Conservation (phyloP, 2,113 vertebrate species). For the Pheucticus melanocephalus region DNA sequence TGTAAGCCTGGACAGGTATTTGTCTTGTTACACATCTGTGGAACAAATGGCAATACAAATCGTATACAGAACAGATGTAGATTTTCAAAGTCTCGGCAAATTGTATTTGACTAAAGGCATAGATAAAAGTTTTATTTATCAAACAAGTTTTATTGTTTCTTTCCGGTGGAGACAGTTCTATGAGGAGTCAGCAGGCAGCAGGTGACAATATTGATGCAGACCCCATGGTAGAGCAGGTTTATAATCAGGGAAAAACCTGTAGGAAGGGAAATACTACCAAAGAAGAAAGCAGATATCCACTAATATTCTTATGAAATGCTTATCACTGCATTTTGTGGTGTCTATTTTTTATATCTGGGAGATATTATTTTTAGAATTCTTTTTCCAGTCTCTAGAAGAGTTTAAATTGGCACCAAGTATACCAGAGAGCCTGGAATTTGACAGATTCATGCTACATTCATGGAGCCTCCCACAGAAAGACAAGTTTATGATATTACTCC, state of each 20-base stretch:
- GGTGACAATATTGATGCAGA: background rate
- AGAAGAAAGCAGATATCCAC: background rate
- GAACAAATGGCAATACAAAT: conserved; percentile 76
- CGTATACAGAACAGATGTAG: conserved; percentile 67
- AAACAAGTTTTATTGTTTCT: conserved; percentile 7
- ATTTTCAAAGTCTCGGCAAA: conserved; percentile 66
- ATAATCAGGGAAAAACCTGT: background rate
- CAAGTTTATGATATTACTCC: conserved; percentile 25
- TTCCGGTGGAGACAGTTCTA: conserved; percentile 2
- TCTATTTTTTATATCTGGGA: background rate
- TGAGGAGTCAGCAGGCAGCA: background rate
- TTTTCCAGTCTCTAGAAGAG: background rate
- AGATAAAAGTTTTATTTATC: conserved; percentile 64
- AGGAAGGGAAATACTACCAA: background rate
- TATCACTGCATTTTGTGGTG: background rate
- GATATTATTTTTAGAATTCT: background rate
- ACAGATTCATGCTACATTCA: background rate
- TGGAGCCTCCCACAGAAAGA: background rate
- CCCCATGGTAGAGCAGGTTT: background rate
- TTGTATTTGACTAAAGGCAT: conserved; percentile 56
- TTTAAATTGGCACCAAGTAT: background rate
- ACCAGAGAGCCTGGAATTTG: background rate
- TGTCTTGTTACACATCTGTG: conserved; percentile 77
- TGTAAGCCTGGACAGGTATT: conserved; percentile 77
- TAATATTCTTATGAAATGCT: background rate